Evolutionary conservation across 37 sponge, comb jelly and placozoan species (phyloP), one percentile per base, ranked within the genome.

Genomic region (Oopsacas minuta): DNA sequence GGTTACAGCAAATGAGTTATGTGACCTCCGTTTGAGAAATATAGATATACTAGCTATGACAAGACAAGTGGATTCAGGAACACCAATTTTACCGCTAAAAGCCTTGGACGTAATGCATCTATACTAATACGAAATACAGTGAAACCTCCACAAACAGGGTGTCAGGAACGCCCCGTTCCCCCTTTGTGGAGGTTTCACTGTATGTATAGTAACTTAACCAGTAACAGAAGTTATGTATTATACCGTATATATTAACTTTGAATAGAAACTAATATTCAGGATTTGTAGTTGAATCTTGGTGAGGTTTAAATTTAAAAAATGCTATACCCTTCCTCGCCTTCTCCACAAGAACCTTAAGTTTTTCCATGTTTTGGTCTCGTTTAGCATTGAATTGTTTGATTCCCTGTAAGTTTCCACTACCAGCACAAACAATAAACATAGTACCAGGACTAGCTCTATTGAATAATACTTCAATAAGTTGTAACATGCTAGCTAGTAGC

Each of bases 341-440:
- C 17, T 61, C 75, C 75, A 61, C 75, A 25, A 61, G 30, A 5
- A 61, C 17, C 22, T 61, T 61, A 5, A 61, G 75, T n/a, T 20
- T 25, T n/a, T 61, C 30, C 22, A 61, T 61, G 75, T 61, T n/a
- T 25, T 3, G 30, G 22, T 3, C 28, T 10, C 75, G 28, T 61
- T n/a, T 61, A 3, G 28, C 28, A 34, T 61, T 10, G 75, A 61
- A 69, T 81, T 51, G 17, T n/a, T 84, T 84, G 82, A 84, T 51
- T 32, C 81, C 85, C 3, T 69, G n/a, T 23, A 84, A n/a, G 32
- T 84, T 52, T 5, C 85, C 85, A n/a, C 85, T 84, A n/a, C 85
- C 85, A 20, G 85, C 85, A 15, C 7, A 5, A 8, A 84, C 85
- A 7, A 84, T 69, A 8, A 52, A 61, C 52, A 84, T 38, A 1